Percentiles rank a stretch among this genome's conserved stretches.
Evolutionary conservation across 2,113 vertebrate species (phyloP).

Genomic region (Rhodinocichla rosea): DNA sequence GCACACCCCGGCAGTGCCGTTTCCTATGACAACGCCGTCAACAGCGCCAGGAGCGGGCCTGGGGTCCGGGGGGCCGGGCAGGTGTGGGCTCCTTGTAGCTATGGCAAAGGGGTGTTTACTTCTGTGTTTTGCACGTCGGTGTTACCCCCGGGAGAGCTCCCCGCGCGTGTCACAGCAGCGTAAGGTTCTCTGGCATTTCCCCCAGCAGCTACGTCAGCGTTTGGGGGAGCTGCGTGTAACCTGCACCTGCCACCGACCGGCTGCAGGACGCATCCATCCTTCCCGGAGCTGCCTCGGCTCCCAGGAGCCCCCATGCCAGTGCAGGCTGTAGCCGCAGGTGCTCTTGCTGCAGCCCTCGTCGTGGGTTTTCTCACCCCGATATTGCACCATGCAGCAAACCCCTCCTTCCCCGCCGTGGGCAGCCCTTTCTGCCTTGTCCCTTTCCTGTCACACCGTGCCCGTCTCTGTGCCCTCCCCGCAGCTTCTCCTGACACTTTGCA

Average conservation of each 20-base stretch:
- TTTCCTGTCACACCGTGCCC: not conserved
- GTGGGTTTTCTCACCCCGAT: not conserved
- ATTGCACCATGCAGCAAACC: not conserved
- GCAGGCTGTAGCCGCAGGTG: rapidly evolving
- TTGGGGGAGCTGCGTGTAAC: rapidly evolving
- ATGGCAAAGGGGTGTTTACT: constrained; percentile 42
- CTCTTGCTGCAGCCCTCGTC: not conserved
- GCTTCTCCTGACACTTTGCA: not conserved
- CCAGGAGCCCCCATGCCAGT: rapidly evolving
- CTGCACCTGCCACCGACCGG: not conserved
- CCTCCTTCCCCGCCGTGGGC: not conserved
- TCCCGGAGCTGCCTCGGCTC: not conserved
- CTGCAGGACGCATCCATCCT: not conserved
- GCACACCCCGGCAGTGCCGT: not conserved
- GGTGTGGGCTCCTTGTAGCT: not conserved
- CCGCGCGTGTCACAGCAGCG: not conserved
- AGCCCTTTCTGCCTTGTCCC: not conserved
- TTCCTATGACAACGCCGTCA: constrained; percentile 22
- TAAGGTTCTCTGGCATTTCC: not conserved
- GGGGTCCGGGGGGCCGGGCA: not conserved
- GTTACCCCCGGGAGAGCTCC: not conserved
- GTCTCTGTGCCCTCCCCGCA: not conserved
- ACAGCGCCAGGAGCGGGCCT: not conserved
- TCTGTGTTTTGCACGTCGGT: not conserved
- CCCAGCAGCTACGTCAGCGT: not conserved